Conservation (phyloP, 2,888 invertebrate genomes). For the Coenonympha arcania region DNA sequence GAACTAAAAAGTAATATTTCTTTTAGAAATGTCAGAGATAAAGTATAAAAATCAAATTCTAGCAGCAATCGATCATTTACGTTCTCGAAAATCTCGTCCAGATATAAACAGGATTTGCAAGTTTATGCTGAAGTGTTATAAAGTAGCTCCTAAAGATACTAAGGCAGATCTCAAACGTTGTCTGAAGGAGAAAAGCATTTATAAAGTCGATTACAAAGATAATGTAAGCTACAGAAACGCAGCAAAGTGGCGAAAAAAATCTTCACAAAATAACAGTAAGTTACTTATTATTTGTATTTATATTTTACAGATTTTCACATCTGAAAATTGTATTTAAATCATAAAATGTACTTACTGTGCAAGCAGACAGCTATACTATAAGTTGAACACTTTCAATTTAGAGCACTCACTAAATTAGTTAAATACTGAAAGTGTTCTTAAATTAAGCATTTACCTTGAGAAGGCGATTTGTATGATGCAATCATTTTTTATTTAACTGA, state of each 20-base stretch:
- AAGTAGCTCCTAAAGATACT: conserved; percentile 79
- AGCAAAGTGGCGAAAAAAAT: conserved; percentile 77
- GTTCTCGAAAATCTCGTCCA: conserved; percentile 87
- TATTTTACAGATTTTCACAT: no score
- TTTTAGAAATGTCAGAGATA: conserved; percentile 75
- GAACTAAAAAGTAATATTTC: conserved; percentile 19
- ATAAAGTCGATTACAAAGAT: conserved; percentile 90
- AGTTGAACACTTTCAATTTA: no score
- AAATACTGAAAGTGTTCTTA: no score
- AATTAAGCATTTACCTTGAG: no score
- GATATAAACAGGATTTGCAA: conserved; percentile 88
- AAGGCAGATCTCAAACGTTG: conserved; percentile 82
- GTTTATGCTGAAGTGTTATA: conserved; percentile 83
- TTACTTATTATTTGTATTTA: conserved; percentile 13
- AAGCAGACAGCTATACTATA: no score
- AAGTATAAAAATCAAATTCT: conserved; percentile 83
- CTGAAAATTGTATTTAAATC: no score
- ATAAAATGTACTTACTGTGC: no score
- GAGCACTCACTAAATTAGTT: no score
- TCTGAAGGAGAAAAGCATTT: conserved; percentile 81
- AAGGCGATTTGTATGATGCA: conserved; percentile 6
- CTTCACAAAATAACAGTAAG: conserved; percentile 54
- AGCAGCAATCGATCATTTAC: conserved; percentile 88
- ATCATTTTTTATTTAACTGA: neutral
- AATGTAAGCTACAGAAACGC: conserved; percentile 89